Percentiles rank a stretch among this genome's conserved stretches.
phyloP scores from a whole-genome alignment of 2,888 invertebrate genomes.

The Tiliacea aurago region DNA sequence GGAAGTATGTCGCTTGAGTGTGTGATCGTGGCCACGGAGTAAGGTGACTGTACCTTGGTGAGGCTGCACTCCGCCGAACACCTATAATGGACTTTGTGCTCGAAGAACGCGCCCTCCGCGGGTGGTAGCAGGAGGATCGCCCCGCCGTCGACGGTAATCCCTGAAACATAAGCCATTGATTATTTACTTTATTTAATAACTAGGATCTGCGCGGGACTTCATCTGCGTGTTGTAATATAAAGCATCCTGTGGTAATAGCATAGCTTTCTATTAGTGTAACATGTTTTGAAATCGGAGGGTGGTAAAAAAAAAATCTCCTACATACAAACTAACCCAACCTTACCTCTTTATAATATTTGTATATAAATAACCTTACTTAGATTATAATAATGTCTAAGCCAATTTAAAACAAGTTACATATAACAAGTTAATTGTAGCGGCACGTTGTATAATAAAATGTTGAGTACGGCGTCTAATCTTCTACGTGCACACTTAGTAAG shows the following conservation, averaged over 20 bases:
- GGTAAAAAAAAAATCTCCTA: too few species aligned
- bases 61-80: constrained; percentile 14
- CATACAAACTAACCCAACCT: too few species aligned
- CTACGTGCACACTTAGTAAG: too few species aligned
- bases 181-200: neutral
- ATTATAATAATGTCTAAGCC: too few species aligned
- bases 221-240: neutral
- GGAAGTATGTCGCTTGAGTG: neutral
- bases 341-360: too few species aligned
- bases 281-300: too few species aligned
- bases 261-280: neutral
- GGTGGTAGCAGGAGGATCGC: neutral
- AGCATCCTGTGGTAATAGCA: neutral
- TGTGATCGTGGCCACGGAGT: neutral
- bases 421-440: too few species aligned
- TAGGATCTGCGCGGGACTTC: neutral
- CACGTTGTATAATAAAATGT: too few species aligned
- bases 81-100: neutral
- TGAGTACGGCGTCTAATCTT: too few species aligned
- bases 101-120: neutral
- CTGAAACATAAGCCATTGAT: neutral
- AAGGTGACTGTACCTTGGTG: neutral
- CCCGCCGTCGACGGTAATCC: neutral
- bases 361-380: too few species aligned
- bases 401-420: too few species aligned